Percentiles rank a stretch among this genome's conserved stretches.
These are phyloP conservation scores for Sylvilagus bachmani DNA, from an alignment of 2,113 vertebrate species.

Conservation along the genomic window DNA sequence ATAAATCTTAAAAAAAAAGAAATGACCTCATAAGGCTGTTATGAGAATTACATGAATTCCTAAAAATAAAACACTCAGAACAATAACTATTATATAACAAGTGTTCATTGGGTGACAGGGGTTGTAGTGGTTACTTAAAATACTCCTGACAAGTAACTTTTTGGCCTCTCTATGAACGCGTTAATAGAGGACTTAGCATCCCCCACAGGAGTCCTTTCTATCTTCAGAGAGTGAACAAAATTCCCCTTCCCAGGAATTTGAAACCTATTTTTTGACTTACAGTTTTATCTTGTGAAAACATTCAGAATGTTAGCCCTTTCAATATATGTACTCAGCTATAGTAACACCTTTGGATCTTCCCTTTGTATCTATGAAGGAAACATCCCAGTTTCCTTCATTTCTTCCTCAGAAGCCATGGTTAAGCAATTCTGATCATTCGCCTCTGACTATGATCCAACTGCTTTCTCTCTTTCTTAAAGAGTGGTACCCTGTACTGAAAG, in stretches of 20 bases:
- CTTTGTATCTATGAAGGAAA: not conserved
- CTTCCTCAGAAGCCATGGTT: not conserved
- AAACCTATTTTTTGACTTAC: slow-evolving; percentile 40
- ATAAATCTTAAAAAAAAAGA: not conserved
- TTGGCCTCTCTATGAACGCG: slow-evolving; percentile 1
- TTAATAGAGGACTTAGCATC: not conserved
- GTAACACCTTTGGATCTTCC: not conserved
- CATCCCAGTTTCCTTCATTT: not conserved
- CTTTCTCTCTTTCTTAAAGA: not conserved
- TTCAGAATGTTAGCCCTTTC: not conserved
- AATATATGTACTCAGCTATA: not conserved
- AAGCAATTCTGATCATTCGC: not conserved
- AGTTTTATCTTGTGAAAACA: not conserved
- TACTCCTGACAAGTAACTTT: not conserved
- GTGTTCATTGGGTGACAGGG: not conserved
- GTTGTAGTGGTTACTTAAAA: not conserved
- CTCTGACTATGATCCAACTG: not conserved
- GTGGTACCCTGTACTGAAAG: not conserved
- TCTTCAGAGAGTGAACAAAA: not conserved
- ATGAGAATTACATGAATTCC: slow-evolving; percentile 10
- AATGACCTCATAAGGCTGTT: not conserved
- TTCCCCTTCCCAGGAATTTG: not conserved
- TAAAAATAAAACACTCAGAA: slow-evolving; percentile 45
- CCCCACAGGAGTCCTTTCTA: not conserved
- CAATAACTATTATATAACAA: not conserved